Evolutionary conservation across 2,797 vertebrate species (phyloP).

Genomic region (Liasis olivaceus): DNA sequence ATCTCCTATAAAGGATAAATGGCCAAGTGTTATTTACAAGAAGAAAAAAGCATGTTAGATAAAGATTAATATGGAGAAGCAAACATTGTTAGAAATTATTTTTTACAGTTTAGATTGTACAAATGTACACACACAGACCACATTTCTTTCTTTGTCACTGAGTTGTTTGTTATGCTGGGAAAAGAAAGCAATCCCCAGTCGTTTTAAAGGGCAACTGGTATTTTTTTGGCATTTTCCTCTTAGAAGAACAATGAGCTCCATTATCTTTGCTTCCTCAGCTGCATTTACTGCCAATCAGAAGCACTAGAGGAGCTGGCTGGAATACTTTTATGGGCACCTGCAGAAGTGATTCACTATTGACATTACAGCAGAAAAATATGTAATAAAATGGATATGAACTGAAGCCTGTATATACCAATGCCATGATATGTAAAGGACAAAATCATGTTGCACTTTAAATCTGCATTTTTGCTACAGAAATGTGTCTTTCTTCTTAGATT

Average conservation of each 20-base stretch:
- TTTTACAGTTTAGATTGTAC: neutral
- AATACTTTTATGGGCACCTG: neutral
- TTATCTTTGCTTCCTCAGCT: constrained; percentile 10
- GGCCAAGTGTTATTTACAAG: neutral
- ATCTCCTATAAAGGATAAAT: neutral
- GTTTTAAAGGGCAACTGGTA: neutral
- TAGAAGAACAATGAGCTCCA: neutral
- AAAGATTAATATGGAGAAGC: neutral
- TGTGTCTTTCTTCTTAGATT: neutral
- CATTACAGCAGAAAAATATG: neutral
- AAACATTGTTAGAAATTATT: neutral
- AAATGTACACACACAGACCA: neutral
- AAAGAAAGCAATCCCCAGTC: neutral
- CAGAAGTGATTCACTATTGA: neutral
- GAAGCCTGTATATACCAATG: neutral
- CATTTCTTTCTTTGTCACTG: neutral
- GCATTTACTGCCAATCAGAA: neutral
- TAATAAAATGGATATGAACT: neutral
- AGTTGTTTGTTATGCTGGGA: neutral
- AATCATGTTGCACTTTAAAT: neutral
- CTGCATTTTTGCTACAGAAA: neutral
- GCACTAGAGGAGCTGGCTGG: neutral
- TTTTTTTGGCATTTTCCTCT: neutral
- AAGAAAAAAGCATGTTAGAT: neutral
- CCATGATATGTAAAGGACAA: neutral